phyloP scores from a whole-genome alignment of 2,113 vertebrate genomes.

The Hiodon tergisus region DNA sequence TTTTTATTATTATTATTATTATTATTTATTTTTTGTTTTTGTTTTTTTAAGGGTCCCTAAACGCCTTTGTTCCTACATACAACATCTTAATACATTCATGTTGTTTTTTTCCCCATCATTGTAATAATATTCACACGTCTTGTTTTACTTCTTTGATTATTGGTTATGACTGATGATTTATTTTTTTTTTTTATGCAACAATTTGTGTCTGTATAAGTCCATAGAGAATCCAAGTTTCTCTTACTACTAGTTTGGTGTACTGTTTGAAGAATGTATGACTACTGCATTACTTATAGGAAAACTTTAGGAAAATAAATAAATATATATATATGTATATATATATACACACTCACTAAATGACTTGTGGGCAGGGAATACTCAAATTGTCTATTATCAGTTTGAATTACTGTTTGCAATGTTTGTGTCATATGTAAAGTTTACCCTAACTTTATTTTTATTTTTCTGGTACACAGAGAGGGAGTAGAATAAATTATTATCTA shows the following conservation, averaged over 20 bases:
- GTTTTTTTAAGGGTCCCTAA: conserved; percentile 3
- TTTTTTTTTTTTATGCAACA: not conserved
- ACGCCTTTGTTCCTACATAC: not conserved
- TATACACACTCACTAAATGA: no score
- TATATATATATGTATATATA: no score
- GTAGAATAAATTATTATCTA: not conserved
- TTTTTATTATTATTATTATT: conserved; percentile 18
- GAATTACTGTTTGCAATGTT: no score
- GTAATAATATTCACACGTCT: not conserved
- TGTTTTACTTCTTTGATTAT: not conserved
- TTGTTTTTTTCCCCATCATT: not conserved
- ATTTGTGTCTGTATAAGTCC: not conserved
- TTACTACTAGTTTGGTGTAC: no score
- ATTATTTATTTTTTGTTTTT: not conserved
- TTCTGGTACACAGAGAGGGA: not conserved
- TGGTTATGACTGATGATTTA: not conserved
- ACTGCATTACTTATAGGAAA: no score
- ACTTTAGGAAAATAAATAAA: no score
- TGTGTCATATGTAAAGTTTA: no score
- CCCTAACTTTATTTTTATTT: no score
- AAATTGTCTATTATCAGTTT: no score
- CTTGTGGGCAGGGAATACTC: no score
- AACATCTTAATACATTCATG: not conserved
- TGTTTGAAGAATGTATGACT: no score
- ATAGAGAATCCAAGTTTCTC: no score